Base-by-base conservation (phyloP, 1,140 invertebrate species). In the Drosophila rufa region DNA sequence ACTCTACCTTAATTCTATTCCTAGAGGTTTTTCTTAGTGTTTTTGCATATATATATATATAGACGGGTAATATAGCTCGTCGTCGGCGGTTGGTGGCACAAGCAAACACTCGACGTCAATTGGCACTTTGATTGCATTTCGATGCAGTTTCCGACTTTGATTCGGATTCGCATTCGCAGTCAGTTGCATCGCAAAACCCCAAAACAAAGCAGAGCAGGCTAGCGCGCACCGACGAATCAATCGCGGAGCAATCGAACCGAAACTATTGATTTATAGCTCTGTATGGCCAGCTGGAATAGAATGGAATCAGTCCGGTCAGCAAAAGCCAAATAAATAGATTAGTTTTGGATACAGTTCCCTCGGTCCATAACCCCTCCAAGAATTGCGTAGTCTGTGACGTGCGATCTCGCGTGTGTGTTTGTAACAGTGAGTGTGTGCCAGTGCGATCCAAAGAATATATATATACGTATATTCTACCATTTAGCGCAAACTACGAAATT, bases 321-420 rank as follows among this genome's bases (percentile, higher is more conserved):
- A 51, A 76, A 90, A 90, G 85, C 66, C 66, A 86, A 90, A 90
- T 87, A 87, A 87, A 87, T 87, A 87, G 77, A 87, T 87, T 87
- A 87, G 84, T 87, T 90, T 84, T 48, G 53, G 53, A 50, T 64
- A 46, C 57, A 17, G 7, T 12, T 25, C 22, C 43, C 56, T 27
- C 46, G 4, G 3, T 33, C 40, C 57, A 42, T 11, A 11, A 6
- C 17, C 27, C 42, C 42, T 30, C 33, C 22, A 53, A 53, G 7
- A 8, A 46, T 70, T 86, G 68, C 82, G 75, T 85, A 85, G 57
- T 87, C 60, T 70, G 80, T 86, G 83, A 86, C 83, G 83, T 66
- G 48, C 71, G 62, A 48, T 75, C 65, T 53, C 59, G 19, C 65
- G 45, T 19, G 42, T 64, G 48, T 68, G 45, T 47, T 36, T 46